Conservation (phyloP, 1,140 invertebrate species). For the Drosophila lacertosa region DNA sequence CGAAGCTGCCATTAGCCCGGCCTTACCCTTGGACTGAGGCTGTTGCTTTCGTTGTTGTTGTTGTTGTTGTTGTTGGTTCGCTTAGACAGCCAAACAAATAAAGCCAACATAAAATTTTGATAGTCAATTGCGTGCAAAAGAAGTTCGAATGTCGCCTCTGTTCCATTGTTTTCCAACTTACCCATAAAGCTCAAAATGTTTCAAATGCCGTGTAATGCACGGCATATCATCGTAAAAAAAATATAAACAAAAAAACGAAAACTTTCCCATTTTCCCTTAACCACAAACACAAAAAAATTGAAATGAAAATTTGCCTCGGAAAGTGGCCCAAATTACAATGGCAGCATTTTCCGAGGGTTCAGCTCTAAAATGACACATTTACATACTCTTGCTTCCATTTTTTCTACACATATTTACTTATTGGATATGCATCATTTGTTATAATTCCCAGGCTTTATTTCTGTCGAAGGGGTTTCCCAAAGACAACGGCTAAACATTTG, state of each 20-base stretch:
- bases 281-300: constrained; percentile 43
- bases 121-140: constrained; percentile 73
- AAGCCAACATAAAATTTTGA: constrained; percentile 66
- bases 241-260: constrained; percentile 51
- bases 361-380: constrained; percentile 39
- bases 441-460: constrained; percentile 34
- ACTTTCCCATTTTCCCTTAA: constrained; percentile 26
- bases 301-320: constrained; percentile 63
- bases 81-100: constrained; percentile 22
- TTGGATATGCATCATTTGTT: constrained; percentile 51
- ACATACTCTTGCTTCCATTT: constrained; percentile 37
- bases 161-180: constrained; percentile 48
- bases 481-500: background rate
- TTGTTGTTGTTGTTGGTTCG: constrained; percentile 20
- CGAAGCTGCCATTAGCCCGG: constrained; percentile 63
- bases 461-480: background rate
- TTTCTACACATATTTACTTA: constrained; percentile 48
- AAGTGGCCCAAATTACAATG: constrained; percentile 56
- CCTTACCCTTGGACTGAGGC: background rate
- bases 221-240: constrained; percentile 61
- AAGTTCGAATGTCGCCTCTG: constrained; percentile 53
- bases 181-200: constrained; percentile 60
- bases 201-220: constrained; percentile 65
- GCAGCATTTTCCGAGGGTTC: constrained; percentile 13
- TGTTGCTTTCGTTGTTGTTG: constrained; percentile 12